Evolutionary conservation across 2,888 invertebrate species (phyloP), one percentile per base, ranked within the genome.

Genomic region (Leucoptera coffeella): DNA sequence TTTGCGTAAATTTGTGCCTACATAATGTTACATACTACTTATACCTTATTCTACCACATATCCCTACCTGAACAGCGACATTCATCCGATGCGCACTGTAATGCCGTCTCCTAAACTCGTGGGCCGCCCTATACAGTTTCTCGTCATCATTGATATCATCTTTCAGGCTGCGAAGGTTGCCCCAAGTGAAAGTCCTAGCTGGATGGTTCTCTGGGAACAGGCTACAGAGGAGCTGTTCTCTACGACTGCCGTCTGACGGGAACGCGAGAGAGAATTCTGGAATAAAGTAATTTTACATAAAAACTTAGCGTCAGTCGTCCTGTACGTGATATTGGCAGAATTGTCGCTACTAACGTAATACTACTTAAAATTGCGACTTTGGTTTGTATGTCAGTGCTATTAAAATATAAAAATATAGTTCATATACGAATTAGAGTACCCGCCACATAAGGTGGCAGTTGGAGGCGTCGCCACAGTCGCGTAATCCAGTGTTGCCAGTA

Each of bases 31-130:
- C n/a, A n/a, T n/a, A n/a, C n/a, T n/a, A n/a, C n/a, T n/a, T n/a
- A n/a, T n/a, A n/a, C n/a, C n/a, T n/a, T n/a, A n/a, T n/a, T n/a
- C n/a, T n/a, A n/a, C n/a, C n/a, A n/a, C n/a, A n/a, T n/a, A 17
- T 17, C 9, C 6, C 43, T 15, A 83, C 83, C 65, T 90, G 89
- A 12, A 92, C 75, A 23, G 86, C 85, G 3, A 93, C 55, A 6
- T 85, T 90, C 91, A 94, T 93, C 36, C 86, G 75, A 42, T 92
- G 82, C 6, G 89, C 87, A 19, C 88, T 85, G 45, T 94, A 94
- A 50, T 90, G 84, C 12, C 80, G 62, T 41, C 74, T 69, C 19
- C 86, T 67, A 42, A 90, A 92, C 30, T 82, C 76, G 38, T 86
- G 83, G 4, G 90, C 73, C 2, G 77, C 71, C 14, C 73, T 49